Conservation (phyloP, 2,888 invertebrate genomes). For the Himalopsyche tibetana region DNA sequence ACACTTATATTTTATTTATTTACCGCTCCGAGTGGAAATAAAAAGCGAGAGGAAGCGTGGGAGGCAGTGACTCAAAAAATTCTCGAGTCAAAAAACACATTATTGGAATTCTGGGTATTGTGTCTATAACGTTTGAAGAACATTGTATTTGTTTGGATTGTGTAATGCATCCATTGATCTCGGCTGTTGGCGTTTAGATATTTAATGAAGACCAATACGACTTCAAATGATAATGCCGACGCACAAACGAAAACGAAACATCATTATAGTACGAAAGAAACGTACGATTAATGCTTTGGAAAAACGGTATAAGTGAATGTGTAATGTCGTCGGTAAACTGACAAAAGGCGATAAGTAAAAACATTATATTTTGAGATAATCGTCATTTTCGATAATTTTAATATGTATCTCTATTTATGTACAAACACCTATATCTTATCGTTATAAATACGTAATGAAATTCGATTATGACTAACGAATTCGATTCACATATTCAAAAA, state of each 20-base stretch:
- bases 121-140: not conserved
- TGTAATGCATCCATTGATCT: conserved; percentile 15
- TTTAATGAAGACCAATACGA: not conserved
- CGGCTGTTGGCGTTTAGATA: not conserved
- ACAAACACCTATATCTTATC: too few relatives aligned
- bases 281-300: too few relatives aligned
- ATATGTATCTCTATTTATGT: too few relatives aligned
- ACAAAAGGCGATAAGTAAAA: too few relatives aligned
- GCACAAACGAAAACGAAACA: not conserved
- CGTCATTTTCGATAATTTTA: too few relatives aligned
- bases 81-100: conserved; percentile 18
- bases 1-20: conserved; percentile 21
- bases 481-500: too few relatives aligned
- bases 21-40: not conserved
- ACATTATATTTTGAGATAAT: too few relatives aligned
- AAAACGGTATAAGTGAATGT: too few relatives aligned
- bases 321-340: too few relatives aligned
- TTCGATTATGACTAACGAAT: too few relatives aligned
- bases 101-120: conserved; percentile 12
- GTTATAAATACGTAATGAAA: too few relatives aligned
- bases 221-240: not conserved
- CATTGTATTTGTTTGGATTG: not conserved
- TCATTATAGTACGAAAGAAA: too few relatives aligned
- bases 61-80: conserved; percentile 6
- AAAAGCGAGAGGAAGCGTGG: not conserved